A percentile compares a stretch with the other conserved stretches of the same genome.
Conservation (phyloP, 2,113 vertebrate species). For the Gila orcuttii region DNA sequence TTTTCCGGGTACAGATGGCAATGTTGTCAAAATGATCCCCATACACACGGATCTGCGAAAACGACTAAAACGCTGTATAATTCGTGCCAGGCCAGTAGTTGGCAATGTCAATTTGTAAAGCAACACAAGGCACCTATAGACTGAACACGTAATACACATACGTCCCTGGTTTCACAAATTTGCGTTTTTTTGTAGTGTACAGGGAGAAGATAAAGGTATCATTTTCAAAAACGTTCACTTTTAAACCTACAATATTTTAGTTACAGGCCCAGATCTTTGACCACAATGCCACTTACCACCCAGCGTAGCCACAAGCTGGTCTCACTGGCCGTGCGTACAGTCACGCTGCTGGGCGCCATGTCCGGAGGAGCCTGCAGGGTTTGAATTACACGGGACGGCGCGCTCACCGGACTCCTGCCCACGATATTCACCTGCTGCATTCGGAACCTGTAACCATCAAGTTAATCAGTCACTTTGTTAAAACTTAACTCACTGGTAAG, state of each 20-base stretch:
- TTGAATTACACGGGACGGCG: conserved; percentile 88
- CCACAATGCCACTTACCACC: conserved; percentile 79
- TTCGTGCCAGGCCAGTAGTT: too few species aligned
- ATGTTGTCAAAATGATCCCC: too few species aligned
- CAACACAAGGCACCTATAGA: too few species aligned
- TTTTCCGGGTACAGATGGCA: too few species aligned
- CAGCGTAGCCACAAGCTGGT: conserved; percentile 89
- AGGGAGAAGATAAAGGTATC: too few species aligned
- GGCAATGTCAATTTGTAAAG: too few species aligned
- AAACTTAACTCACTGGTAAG: not conserved
- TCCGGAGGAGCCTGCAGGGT: conserved; percentile 92
- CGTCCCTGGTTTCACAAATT: too few species aligned
- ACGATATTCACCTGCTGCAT: conserved; percentile 91
- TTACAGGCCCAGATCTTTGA: not conserved
- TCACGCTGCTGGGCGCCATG: conserved; percentile 82
- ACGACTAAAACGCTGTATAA: too few species aligned
- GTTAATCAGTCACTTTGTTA: not conserved
- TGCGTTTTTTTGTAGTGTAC: too few species aligned
- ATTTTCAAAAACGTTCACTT: too few species aligned
- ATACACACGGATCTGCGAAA: too few species aligned
- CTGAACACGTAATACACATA: too few species aligned
- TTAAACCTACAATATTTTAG: not conserved
- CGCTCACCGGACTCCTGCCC: conserved; percentile 83
- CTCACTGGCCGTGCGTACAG: conserved; percentile 85
- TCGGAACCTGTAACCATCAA: conserved; percentile 80